Percentiles rank a stretch among this genome's conserved stretches.
phyloP scores from a whole-genome alignment of 2,888 invertebrate genomes.

The Andrena haemorrhoa region DNA sequence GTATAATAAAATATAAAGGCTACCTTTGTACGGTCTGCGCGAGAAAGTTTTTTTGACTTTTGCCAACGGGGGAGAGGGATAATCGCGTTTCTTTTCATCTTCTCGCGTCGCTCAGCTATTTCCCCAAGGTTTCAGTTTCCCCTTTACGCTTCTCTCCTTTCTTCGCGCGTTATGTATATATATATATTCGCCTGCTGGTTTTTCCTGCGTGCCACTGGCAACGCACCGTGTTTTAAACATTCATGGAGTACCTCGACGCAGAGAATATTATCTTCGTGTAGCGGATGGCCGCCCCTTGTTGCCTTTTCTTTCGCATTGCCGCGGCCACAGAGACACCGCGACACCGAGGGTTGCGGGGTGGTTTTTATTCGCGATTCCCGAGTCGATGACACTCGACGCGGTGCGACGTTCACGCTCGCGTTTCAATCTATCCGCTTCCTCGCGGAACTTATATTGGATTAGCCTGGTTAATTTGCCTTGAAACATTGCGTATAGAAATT shows the following conservation, averaged over 20 bases:
- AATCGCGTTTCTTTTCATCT: slow-evolving; percentile 38
- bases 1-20: slow-evolving; percentile 34
- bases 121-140: background rate
- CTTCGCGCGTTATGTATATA: background rate
- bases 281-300: slow-evolving; percentile 10
- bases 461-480: background rate
- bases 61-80: background rate
- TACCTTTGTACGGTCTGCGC: background rate
- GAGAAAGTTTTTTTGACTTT: slow-evolving; percentile 7
- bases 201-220: background rate
- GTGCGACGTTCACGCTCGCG: background rate
- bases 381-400: background rate
- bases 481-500: slow-evolving; percentile 12
- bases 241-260: slow-evolving; percentile 19
- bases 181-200: background rate
- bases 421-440: background rate
- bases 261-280: slow-evolving; percentile 25
- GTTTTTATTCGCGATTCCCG: background rate
- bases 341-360: background rate
- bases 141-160: background rate
- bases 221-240: slow-evolving; percentile 28
- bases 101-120: slow-evolving; percentile 3
- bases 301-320: background rate
- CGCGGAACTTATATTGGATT: background rate
- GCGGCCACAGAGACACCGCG: background rate